phyloP scores from a whole-genome alignment of 2,888 invertebrate genomes.

The Tetropium fuscum region DNA sequence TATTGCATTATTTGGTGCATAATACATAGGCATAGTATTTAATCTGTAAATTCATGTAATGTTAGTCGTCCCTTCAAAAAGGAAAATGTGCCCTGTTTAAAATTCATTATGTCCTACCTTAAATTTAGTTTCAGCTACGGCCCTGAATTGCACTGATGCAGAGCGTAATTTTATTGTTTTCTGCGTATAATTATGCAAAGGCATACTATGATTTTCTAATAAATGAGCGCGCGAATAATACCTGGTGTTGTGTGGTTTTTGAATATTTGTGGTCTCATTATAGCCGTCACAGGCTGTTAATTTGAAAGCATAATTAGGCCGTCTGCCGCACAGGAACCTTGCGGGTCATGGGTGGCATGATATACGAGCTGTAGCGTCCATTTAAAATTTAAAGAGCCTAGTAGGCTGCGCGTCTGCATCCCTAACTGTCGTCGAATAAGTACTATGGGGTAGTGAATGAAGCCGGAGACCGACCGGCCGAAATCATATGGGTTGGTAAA shows the following conservation, averaged over 20 bases:
- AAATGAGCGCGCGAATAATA: background rate
- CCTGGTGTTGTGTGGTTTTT: slow-evolving; percentile 13
- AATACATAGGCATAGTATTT: too few species aligned
- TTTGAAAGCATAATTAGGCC: slow-evolving; percentile 42
- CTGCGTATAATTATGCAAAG: slow-evolving; percentile 33
- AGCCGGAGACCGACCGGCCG: slow-evolving; percentile 20
- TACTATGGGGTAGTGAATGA: slow-evolving; percentile 28
- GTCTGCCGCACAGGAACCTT: slow-evolving; percentile 42
- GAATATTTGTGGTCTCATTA: slow-evolving; percentile 19
- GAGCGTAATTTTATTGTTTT: too few species aligned
- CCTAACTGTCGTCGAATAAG: slow-evolving; percentile 25
- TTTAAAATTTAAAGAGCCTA: slow-evolving; percentile 48
- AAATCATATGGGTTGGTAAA: slow-evolving; percentile 27
- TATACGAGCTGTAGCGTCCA: slow-evolving; percentile 39
- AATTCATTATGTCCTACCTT: too few species aligned
- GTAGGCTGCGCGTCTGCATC: slow-evolving; percentile 17
- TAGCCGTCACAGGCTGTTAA: slow-evolving; percentile 37
- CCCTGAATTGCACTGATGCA: too few species aligned
- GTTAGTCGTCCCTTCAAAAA: too few species aligned
- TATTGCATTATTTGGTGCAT: too few species aligned
- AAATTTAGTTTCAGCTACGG: too few species aligned
- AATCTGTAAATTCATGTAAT: too few species aligned
- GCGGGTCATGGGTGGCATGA: slow-evolving; percentile 47
- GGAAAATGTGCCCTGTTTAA: too few species aligned
- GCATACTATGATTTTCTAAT: background rate